These are phyloP conservation scores for Raja brachyura DNA, from an alignment of 2,113 vertebrate species.

Conservation along the genomic window DNA sequence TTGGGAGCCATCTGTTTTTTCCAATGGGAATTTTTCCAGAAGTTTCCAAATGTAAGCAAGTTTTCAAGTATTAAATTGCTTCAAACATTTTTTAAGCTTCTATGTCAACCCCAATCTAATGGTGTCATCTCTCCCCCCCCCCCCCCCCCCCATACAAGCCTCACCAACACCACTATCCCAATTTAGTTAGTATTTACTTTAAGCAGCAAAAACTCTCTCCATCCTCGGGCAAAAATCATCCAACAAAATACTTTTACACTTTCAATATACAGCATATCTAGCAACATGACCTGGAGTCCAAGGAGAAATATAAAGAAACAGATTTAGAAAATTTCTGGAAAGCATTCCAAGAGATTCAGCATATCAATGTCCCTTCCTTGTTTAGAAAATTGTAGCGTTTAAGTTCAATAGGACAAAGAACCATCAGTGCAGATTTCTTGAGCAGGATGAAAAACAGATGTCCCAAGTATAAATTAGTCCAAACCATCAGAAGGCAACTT, in stretches of 20 bases:
- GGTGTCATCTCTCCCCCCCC: neutral
- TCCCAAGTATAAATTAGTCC: constrained; percentile 4
- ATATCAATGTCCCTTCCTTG: neutral
- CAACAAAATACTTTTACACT: neutral
- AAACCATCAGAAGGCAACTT: neutral
- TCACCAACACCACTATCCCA: neutral
- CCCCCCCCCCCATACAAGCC: neutral
- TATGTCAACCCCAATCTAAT: neutral
- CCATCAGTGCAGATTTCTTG: neutral
- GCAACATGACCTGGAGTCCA: neutral
- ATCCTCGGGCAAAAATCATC: neutral
- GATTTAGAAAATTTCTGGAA: neutral
- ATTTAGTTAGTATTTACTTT: neutral
- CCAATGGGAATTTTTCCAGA: neutral
- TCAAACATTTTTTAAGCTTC: neutral
- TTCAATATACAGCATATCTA: neutral
- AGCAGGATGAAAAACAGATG: neutral
- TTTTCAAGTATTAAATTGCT: neutral
- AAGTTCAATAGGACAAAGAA: neutral
- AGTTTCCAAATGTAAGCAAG: neutral
- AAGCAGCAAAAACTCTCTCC: neutral
- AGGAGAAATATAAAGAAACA: neutral
- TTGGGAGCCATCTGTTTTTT: neutral
- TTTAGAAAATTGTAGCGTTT: neutral
- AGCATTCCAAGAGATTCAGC: neutral